A percentile compares a stretch with the other conserved stretches of the same genome.
phyloP scores from a whole-genome alignment of 2,888 invertebrate genomes.

The Hemaris fuciformis region DNA sequence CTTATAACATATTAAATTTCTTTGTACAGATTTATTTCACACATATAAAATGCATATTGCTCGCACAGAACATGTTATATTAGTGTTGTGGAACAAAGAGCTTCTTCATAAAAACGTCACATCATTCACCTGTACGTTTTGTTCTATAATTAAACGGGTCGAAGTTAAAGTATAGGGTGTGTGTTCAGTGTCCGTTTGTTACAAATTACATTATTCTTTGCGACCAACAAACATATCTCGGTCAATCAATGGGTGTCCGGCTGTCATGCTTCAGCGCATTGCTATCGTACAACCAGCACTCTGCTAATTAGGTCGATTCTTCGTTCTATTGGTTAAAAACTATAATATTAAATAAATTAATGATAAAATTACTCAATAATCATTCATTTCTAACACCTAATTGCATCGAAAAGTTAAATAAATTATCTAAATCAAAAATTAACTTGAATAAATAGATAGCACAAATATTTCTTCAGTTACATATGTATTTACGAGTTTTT shows the following conservation, averaged over 20 bases:
- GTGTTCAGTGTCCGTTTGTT: neutral
- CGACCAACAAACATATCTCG: constrained; percentile 21
- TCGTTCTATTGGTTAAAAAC: neutral
- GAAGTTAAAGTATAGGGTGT: neutral
- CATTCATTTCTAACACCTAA: too few species aligned
- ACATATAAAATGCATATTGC: neutral
- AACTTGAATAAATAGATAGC: too few species aligned
- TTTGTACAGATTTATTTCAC: neutral
- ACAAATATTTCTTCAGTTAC: too few species aligned
- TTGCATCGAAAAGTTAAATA: too few species aligned
- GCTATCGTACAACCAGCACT: neutral
- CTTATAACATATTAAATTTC: neutral
- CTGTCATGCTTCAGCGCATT: constrained; percentile 30
- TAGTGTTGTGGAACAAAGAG: neutral
- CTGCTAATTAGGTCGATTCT: neutral
- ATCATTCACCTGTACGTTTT: neutral
- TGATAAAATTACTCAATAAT: too few species aligned
- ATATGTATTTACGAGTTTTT: too few species aligned
- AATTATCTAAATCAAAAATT: too few species aligned
- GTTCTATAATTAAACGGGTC: neutral
- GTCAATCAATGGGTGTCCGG: constrained; percentile 27
- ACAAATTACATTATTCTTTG: constrained; percentile 2
- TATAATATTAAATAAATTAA: too few species aligned
- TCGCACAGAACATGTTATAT: neutral
- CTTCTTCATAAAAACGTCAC: neutral